Evolutionary conservation across 2,113 vertebrate genomes (phyloP), one percentile per base, ranked within the genome.

Genomic region (Rhinolophus ferrumequinum): DNA sequence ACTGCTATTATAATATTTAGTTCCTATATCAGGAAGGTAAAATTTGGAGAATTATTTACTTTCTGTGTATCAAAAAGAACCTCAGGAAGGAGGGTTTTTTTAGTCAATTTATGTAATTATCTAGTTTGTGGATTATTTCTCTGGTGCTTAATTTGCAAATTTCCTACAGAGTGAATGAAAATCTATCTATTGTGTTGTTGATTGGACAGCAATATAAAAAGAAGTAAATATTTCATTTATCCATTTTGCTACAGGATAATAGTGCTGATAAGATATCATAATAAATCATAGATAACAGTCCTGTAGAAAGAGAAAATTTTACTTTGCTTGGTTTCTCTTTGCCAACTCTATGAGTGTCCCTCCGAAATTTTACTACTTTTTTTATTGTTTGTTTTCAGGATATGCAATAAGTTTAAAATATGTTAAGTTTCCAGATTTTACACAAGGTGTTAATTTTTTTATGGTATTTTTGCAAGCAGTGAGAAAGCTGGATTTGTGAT

Each of bases 101-200:
- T 41, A 97, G 88, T 81, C 84, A 88, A 92, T 95, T 93, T 97
- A 77, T 94, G 66, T 92, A 97, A 96, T 96, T 94, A 97, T 95
- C 83, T 80, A 92, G 75, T 92, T 94, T 87, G 75, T 81, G 41
- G 80, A 95, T 95, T 95, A 95, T 92, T 97, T 73, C 60, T 82
- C 52, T 72, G 92, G 52, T 54, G 44, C 52, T 86, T 95, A 87
- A 90, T 92, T 95, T 96, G 76, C 70, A 81, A 87, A 96, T 97
- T 97, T 97, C 66, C 84, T 90, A 14, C 64, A 96, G 30, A 92
- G 73, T 88, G 75, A 96, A 92, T 90, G n/a, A 95, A 44, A 97
- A 96, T 93, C 33, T 79, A 77, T 94, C 73, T 87, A 89, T 89
- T 94, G 82, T 95, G 35, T 91, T 95, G 33, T 73, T 98, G 96